Conservation (phyloP, 2,113 vertebrate species). For the Cebus imitator region DNA sequence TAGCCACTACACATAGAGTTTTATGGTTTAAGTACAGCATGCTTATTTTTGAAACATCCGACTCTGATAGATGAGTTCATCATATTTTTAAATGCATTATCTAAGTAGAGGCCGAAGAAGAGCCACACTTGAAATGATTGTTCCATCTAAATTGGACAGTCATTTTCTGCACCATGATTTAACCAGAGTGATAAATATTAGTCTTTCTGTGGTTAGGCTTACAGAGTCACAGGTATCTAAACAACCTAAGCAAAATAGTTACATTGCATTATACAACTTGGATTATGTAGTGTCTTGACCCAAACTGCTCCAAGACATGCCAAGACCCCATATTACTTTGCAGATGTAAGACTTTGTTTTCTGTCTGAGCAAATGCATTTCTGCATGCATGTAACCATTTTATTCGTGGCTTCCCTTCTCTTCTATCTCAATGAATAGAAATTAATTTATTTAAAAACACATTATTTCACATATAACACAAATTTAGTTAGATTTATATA, state of each 20-base stretch:
- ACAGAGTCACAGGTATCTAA: not conserved
- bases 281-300: not conserved
- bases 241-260: not conserved
- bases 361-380: not conserved
- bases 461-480: not conserved
- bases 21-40: conserved; percentile 39
- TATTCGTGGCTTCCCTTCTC: not conserved
- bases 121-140: not conserved
- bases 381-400: not conserved
- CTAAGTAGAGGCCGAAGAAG: conserved; percentile 1
- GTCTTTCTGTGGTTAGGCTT: not conserved
- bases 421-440: not conserved
- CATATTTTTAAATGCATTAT: not conserved
- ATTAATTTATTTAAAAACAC: not conserved
- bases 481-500: not conserved
- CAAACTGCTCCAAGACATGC: not conserved
- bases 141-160: not conserved
- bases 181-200: not conserved
- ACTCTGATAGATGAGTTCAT: conserved; percentile 32
- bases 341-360: not conserved
- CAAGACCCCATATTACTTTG: not conserved
- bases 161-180: not conserved
- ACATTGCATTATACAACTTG: not conserved
- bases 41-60: not conserved
- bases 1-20: not conserved